Evolutionary conservation across 2,888 invertebrate species (phyloP), one percentile per base, ranked within the genome.

Genomic region (Drosophila anceps): DNA sequence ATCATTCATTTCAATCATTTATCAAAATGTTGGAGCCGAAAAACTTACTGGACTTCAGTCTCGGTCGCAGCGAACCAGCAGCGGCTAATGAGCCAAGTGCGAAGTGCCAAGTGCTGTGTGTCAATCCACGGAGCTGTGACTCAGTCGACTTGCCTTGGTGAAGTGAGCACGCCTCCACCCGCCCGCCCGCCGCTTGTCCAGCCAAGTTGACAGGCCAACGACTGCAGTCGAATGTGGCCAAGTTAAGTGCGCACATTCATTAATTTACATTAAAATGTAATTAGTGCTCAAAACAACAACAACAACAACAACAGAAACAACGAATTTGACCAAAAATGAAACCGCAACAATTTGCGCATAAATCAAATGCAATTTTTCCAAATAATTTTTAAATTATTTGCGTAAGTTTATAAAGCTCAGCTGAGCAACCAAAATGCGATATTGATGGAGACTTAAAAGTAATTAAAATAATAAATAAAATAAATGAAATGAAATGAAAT

Each of bases 201-300:
- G 79, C 44, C 69, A 63, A 72, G 83, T 80, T 85, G 88, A 80
- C 88, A 71, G 76, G 70, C 65, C 65, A 66, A 58, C 31, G 44
- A 70, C 57, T 35, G 70, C 43, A 63, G 85, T 55, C 71, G 67
- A 82, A 79, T 72, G 72, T 60, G 73, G 78, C 78, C 88, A 89
- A 82, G 77, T 87, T 89, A 88, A 85, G 85, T 88, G 85, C 83
- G 68, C 79, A 57, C 65, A 71, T 76, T 91, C 91, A 91, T 91
- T 90, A 90, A 91, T 91, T 89, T 82, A 90, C 91, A 91, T 91
- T 91, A 91, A 92, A 92, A 88, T 79, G 82, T 84, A 92, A 91
- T 91, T 92, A 91, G 82, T 76, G 77, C 77, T 74, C 74, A 79
- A 84, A 82, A 66, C 53, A 43, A 15, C 41, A 48, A 64, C 33